Evolutionary conservation across 2,797 vertebrate genomes (phyloP).

Genomic region (Varecia variegata): DNA sequence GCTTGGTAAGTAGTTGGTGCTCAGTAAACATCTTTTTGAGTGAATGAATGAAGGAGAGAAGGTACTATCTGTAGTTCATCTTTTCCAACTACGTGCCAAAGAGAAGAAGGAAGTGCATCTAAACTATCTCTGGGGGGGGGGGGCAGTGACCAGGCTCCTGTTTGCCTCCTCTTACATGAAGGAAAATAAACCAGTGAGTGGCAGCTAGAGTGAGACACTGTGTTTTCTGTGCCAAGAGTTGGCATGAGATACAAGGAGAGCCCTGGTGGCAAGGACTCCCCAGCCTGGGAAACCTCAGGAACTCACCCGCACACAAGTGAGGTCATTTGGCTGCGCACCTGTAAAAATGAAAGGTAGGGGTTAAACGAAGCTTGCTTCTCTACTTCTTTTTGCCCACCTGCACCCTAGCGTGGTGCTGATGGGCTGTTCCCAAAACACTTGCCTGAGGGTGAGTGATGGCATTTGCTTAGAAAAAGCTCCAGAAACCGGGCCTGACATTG

Average conservation of each 20-base stretch:
- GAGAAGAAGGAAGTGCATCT: not conserved
- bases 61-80: not conserved
- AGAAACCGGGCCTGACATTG: not conserved
- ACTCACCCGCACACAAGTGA: slow-evolving; percentile 31
- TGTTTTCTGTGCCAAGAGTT: slow-evolving; percentile 31
- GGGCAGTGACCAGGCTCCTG: not conserved
- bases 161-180: not conserved
- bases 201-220: slow-evolving; percentile 29
- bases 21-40: not conserved
- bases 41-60: not conserved
- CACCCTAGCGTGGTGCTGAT: not conserved
- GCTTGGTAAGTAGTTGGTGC: not conserved
- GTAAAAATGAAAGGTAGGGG: slow-evolving; percentile 47
- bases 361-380: slow-evolving; percentile 29
- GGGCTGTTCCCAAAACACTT: slow-evolving; percentile 40
- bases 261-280: not conserved
- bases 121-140: not conserved
- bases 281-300: slow-evolving; percentile 43
- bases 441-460: not conserved
- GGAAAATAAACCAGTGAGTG: not conserved
- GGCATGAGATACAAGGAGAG: not conserved
- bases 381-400: not conserved
- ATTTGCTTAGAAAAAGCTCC: slow-evolving; percentile 33
- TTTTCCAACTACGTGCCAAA: not conserved
- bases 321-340: slow-evolving; percentile 60